A percentile compares a stretch with the other conserved stretches of the same genome.
Evolutionary conservation across 2,113 vertebrate species (phyloP).

Genomic region (Regulus satrapa): DNA sequence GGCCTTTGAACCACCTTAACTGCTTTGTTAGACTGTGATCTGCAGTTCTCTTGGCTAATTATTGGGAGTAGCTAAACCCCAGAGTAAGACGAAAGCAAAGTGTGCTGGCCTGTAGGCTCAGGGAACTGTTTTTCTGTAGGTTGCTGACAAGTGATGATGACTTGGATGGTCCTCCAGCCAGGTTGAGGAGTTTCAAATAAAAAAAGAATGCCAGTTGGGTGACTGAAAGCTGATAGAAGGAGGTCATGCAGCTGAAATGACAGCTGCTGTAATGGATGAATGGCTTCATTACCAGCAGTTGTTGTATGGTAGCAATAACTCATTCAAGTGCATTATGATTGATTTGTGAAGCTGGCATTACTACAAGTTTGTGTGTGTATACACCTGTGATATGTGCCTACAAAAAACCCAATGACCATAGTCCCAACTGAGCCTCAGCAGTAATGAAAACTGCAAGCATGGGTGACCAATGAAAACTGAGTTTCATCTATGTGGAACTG

Average conservation of each 20-base stretch:
- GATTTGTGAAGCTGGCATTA: neutral
- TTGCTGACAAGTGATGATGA: neutral
- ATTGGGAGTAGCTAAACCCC: neutral
- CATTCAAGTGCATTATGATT: neutral
- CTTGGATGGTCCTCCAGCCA: neutral
- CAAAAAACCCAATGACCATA: neutral
- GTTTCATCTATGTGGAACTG: neutral
- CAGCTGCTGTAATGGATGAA: neutral
- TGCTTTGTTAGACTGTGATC: neutral
- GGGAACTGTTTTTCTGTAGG: neutral
- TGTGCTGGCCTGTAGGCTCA: rapidly evolving
- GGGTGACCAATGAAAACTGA: neutral
- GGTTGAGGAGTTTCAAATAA: neutral
- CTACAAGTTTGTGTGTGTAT: neutral
- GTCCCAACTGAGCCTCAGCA: neutral
- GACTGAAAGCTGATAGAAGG: neutral
- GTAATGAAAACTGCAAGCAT: neutral
- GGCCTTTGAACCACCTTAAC: neutral
- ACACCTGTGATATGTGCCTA: neutral
- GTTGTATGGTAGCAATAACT: neutral
- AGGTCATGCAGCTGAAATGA: neutral
- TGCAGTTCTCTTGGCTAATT: conserved; percentile 3
- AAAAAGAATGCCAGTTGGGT: neutral
- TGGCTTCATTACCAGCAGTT: neutral
- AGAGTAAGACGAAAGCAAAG: neutral